phyloP scores from a whole-genome alignment of 2,888 invertebrate species.

The Diarsia mendica region DNA sequence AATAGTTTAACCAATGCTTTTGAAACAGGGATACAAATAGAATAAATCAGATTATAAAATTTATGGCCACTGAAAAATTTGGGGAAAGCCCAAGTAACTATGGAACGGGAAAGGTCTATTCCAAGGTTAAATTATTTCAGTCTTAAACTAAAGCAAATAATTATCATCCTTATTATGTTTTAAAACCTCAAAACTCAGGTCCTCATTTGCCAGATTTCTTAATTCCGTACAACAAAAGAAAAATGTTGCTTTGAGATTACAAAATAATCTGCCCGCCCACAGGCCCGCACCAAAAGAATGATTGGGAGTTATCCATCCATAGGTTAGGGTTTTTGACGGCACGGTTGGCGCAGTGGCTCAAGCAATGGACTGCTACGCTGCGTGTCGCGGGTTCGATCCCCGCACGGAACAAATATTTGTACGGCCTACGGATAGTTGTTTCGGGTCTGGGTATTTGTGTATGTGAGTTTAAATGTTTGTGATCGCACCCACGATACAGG shows the following conservation, averaged over 20 bases:
- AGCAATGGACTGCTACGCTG: no score
- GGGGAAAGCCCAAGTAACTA: neutral
- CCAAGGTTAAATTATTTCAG: neutral
- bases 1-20: neutral
- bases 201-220: neutral
- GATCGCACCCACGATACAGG: no score
- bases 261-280: slow-evolving; percentile 17
- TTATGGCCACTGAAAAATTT: neutral
- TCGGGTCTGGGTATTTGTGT: no score
- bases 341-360: no score
- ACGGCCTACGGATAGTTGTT: no score
- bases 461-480: no score
- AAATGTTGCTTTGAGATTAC: slow-evolving; percentile 32
- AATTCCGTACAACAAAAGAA: slow-evolving; percentile 25
- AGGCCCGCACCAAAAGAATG: slow-evolving; percentile 5
- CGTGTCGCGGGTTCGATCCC: no score
- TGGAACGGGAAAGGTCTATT: neutral
- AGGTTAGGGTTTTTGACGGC: no score
- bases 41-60: neutral
- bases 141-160: neutral
- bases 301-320: slow-evolving; percentile 1
- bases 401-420: no score
- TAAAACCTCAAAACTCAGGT: neutral
- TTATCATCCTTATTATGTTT: slow-evolving; percentile 5
- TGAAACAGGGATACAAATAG: neutral